Conservation (phyloP, 1,140 invertebrate genomes). For the Drosophila guanche region DNA sequence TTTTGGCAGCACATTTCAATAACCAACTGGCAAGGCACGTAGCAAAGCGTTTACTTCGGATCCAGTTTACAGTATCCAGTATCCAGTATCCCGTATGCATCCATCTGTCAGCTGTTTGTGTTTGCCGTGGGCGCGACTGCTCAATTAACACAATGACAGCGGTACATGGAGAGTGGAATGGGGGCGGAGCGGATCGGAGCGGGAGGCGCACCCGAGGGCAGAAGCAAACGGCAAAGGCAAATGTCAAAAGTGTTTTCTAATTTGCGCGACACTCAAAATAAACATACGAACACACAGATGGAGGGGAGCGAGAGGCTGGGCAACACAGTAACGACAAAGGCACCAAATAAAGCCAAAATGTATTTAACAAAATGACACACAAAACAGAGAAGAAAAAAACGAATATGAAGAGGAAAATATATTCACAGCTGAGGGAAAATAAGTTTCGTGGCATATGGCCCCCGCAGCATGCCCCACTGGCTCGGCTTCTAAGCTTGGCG, state of each 20-base stretch:
- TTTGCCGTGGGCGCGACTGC: slow-evolving; percentile 63
- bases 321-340: slow-evolving; percentile 37
- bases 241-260: slow-evolving; percentile 81
- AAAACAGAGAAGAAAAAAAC: slow-evolving; percentile 29
- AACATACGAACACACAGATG: neutral
- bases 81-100: too few species aligned
- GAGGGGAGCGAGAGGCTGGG: neutral
- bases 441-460: neutral
- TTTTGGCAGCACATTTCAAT: neutral
- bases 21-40: slow-evolving; percentile 6
- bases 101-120: slow-evolving; percentile 41
- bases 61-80: too few species aligned
- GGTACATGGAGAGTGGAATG: neutral
- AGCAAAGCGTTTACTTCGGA: slow-evolving; percentile 2
- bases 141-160: slow-evolving; percentile 74
- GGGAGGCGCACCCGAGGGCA: slow-evolving; percentile 7
- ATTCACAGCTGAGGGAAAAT: too few species aligned
- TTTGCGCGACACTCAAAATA: slow-evolving; percentile 65
- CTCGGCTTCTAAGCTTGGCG: slow-evolving; percentile 29
- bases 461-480: neutral
- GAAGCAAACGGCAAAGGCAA: slow-evolving; percentile 42
- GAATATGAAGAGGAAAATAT: too few species aligned
- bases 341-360: slow-evolving; percentile 72
- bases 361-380: slow-evolving; percentile 78
- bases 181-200: neutral